These are phyloP conservation scores for Neoscelio sp. DNA, from an alignment of 2,888 invertebrate species.

Conservation along the genomic window DNA sequence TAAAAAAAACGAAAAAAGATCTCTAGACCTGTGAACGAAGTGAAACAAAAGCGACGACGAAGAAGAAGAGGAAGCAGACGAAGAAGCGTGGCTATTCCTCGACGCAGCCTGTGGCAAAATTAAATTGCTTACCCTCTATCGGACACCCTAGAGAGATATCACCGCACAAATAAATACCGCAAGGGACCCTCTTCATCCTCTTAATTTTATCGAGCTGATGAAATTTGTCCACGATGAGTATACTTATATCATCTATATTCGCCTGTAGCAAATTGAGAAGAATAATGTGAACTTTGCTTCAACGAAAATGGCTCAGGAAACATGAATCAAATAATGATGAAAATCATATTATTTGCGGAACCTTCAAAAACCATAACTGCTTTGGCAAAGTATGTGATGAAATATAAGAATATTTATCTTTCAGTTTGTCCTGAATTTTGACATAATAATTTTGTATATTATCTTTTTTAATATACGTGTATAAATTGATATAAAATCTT, in stretches of 20 bases:
- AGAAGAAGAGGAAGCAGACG: conserved; percentile 15
- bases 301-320: background rate
- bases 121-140: conserved; percentile 77
- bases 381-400: background rate
- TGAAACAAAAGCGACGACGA: conserved; percentile 18
- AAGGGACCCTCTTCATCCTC: conserved; percentile 32
- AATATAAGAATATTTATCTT: background rate
- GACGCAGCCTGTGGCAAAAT: conserved; percentile 73
- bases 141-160: conserved; percentile 50
- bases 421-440: background rate
- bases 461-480: no score
- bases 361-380: background rate
- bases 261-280: conserved; percentile 22
- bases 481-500: background rate
- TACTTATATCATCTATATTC: conserved; percentile 42
- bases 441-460: no score
- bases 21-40: conserved; percentile 4
- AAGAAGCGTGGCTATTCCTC: conserved; percentile 26
- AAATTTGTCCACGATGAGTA: conserved; percentile 48
- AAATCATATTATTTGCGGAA: conserved; percentile 5
- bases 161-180: conserved; percentile 53
- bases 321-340: conserved; percentile 23
- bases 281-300: conserved; percentile 14
- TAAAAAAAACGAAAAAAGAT: conserved; percentile 1
- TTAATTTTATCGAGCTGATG: conserved; percentile 60